phyloP scores from a whole-genome alignment of 2,888 invertebrate genomes.

The Nomada goodeniana region DNA sequence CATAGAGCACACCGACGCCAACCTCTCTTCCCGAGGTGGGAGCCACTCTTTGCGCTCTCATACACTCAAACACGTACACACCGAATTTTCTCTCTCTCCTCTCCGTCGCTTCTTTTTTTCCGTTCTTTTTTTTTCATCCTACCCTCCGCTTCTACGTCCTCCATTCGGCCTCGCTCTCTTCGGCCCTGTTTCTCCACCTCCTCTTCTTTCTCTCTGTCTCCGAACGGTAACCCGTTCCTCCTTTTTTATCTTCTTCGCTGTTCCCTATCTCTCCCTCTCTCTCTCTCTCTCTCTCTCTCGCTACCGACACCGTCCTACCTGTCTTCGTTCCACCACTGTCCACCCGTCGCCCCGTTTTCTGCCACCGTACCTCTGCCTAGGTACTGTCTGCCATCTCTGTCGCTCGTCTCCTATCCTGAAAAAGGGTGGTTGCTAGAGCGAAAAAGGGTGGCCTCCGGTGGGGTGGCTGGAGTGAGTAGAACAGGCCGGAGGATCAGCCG shows the following conservation, averaged over 20 bases:
- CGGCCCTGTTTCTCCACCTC: slow-evolving; percentile 16
- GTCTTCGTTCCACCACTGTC: slow-evolving; percentile 27
- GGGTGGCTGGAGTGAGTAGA: slow-evolving; percentile 52
- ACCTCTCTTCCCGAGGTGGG: slow-evolving; percentile 61
- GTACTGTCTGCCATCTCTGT: slow-evolving; percentile 43
- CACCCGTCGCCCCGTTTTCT: not conserved
- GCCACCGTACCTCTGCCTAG: slow-evolving; percentile 30
- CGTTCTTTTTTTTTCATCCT: not conserved
- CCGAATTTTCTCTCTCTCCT: slow-evolving; percentile 61
- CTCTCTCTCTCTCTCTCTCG: not conserved
- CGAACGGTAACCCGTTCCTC: slow-evolving; percentile 48
- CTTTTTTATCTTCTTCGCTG: slow-evolving; percentile 32
- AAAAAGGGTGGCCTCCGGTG: slow-evolving; percentile 69
- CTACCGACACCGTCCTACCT: slow-evolving; percentile 14
- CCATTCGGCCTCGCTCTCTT: slow-evolving; percentile 20
- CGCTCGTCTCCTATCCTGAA: slow-evolving; percentile 65
- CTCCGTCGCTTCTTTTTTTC: not conserved
- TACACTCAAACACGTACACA: slow-evolving; percentile 57
- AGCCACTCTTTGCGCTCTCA: slow-evolving; percentile 69
- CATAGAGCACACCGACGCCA: slow-evolving; percentile 66
- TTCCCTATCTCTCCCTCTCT: not conserved
- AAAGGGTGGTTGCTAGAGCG: slow-evolving; percentile 74
- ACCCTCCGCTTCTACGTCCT: slow-evolving; percentile 20
- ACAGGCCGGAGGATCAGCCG: slow-evolving; percentile 54
- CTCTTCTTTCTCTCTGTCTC: slow-evolving; percentile 46